phyloP scores from a whole-genome alignment of 1,140 invertebrate genomes.

The Lysiphlebus fabarum region DNA sequence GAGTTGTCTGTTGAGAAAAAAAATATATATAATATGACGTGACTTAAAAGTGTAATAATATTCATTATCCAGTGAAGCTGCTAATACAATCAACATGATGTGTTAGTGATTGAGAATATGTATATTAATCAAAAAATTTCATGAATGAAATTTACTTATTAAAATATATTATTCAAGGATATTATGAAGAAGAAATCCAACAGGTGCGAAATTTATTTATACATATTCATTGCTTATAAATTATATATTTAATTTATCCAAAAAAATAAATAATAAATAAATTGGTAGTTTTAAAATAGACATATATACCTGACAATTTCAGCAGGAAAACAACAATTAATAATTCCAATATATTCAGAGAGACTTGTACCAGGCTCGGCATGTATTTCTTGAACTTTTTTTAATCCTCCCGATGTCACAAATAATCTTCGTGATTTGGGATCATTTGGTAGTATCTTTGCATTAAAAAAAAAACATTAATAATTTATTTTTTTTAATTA shows the following conservation, averaged over 20 bases:
- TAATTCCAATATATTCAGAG: conserved; percentile 72
- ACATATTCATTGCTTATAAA: too few species aligned
- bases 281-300: too few species aligned
- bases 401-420: conserved; percentile 73
- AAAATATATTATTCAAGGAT: too few species aligned
- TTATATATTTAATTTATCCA: too few species aligned
- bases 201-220: too few species aligned
- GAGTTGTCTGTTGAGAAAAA: conserved; percentile 11
- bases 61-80: neutral
- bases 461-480: conserved; percentile 14
- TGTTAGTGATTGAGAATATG: neutral
- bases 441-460: conserved; percentile 72
- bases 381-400: conserved; percentile 75
- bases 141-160: too few species aligned
- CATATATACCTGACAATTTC: conserved; percentile 78
- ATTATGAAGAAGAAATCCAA: too few species aligned
- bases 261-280: too few species aligned
- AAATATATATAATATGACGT: too few species aligned
- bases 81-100: neutral
- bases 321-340: conserved; percentile 81
- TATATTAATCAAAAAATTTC: too few species aligned
- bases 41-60: conserved; percentile 11
- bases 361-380: conserved; percentile 68
- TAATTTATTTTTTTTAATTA: neutral
- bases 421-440: conserved; percentile 72